These are phyloP conservation scores for Crotalus viridis DNA, from an alignment of 2,113 vertebrate species.

Conservation along the genomic window DNA sequence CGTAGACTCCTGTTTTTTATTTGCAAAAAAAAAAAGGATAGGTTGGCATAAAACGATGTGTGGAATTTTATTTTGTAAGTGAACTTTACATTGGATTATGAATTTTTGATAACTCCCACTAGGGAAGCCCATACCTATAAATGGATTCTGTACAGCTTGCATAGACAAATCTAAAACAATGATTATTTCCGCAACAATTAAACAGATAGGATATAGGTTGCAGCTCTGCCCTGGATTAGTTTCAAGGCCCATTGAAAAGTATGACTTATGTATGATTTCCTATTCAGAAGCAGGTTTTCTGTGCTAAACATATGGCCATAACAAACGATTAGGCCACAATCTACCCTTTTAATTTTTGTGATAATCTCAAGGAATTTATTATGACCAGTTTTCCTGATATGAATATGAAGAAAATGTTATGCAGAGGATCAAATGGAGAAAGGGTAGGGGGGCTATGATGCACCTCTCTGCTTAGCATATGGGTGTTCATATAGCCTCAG, in stretches of 20 bases:
- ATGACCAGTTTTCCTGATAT: not conserved
- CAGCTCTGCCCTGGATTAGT: not conserved
- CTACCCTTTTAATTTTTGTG: not conserved
- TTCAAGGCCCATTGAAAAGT: not conserved
- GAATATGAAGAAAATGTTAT: not conserved
- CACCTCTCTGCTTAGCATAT: not conserved
- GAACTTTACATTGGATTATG: not conserved
- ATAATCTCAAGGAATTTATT: not conserved
- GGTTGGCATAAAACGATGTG: not conserved
- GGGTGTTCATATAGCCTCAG: not conserved
- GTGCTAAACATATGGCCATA: not conserved
- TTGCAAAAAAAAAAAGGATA: slow-evolving; percentile 17
- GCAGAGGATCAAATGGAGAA: not conserved
- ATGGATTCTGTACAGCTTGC: not conserved
- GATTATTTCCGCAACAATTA: not conserved
- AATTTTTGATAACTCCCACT: not conserved
- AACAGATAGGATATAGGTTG: not conserved
- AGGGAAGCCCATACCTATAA: not conserved
- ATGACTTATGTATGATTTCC: not conserved
- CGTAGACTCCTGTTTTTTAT: slow-evolving; percentile 77
- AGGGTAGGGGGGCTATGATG: not conserved
- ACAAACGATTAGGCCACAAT: not conserved
- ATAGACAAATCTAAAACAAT: no score
- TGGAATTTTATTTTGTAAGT: not conserved
- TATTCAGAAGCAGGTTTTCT: not conserved